These are phyloP conservation scores for Muntiacus reevesi DNA, from an alignment of 2,113 vertebrate genomes.

Conservation along the genomic window DNA sequence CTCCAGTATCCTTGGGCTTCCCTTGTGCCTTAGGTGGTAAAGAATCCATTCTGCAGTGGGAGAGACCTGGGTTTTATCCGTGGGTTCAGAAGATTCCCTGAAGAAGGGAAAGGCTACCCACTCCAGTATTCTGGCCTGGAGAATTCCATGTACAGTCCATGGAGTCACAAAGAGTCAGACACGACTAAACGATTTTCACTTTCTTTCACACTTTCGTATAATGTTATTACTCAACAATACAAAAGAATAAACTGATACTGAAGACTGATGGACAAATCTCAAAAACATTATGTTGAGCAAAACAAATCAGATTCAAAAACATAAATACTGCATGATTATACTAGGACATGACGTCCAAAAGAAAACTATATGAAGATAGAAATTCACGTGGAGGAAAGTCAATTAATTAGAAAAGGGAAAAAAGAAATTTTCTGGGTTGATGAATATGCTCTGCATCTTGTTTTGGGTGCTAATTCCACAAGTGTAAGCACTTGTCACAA, in stretches of 20 bases:
- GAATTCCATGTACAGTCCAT: not conserved
- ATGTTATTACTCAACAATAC: not conserved
- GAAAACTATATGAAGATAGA: not conserved
- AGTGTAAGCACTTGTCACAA: not conserved
- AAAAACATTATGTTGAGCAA: not conserved
- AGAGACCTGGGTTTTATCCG: not conserved
- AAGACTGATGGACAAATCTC: not conserved
- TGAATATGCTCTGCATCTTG: not conserved
- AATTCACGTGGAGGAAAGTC: rapidly evolving
- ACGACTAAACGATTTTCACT: rapidly evolving
- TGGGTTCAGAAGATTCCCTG: not conserved
- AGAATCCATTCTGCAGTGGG: not conserved
- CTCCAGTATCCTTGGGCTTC: not conserved
- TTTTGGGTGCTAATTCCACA: not conserved
- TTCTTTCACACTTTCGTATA: not conserved
- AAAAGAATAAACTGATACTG: not conserved
- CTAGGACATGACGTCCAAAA: not conserved
- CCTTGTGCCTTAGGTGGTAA: not conserved
- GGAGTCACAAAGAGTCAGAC: rapidly evolving
- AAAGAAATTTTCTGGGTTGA: not conserved
- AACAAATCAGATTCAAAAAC: not conserved
- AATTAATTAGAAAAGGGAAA: not conserved
- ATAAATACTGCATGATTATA: not conserved
- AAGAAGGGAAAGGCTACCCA: not conserved
- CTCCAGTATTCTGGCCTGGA: not conserved